Evolutionary conservation across 2,888 invertebrate species (phyloP).

Genomic region (Lydus trimaculatus): DNA sequence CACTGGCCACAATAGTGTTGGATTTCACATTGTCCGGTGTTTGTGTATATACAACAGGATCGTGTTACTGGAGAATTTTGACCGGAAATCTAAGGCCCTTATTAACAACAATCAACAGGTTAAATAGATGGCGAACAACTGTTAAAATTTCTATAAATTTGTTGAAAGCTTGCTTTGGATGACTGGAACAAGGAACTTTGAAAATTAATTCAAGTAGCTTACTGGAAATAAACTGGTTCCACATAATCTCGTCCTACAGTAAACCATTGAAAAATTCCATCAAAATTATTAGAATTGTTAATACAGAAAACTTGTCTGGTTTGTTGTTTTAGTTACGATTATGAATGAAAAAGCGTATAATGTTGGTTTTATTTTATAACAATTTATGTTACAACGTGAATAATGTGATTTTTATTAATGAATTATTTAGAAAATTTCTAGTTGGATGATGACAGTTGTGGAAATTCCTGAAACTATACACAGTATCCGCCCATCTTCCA

Average conservation of each 20-base stretch:
- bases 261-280: slow-evolving; percentile 32
- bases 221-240: slow-evolving; percentile 50
- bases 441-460: background rate
- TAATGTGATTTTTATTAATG: background rate
- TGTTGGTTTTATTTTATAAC: slow-evolving; percentile 45
- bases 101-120: slow-evolving; percentile 15
- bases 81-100: slow-evolving; percentile 43
- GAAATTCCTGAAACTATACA: background rate
- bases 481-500: background rate
- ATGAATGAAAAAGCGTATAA: slow-evolving; percentile 48
- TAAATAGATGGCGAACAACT: background rate
- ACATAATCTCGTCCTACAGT: slow-evolving; percentile 42
- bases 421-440: background rate
- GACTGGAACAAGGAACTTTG: slow-evolving; percentile 31
- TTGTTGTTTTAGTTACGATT: slow-evolving; percentile 37
- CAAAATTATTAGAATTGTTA: slow-evolving; percentile 17
- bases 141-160: background rate
- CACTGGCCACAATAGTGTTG: slow-evolving; percentile 22
- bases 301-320: slow-evolving; percentile 1
- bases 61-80: slow-evolving; percentile 44
- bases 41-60: slow-evolving; percentile 45
- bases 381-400: slow-evolving; percentile 14
- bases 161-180: slow-evolving; percentile 21
- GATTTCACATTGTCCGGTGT: slow-evolving; percentile 45
- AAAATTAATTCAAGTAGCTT: slow-evolving; percentile 52